A percentile compares a stretch with the other conserved stretches of the same genome.
Evolutionary conservation across 2,888 invertebrate species (phyloP).

Genomic region (Gymnosoma rotundatum): DNA sequence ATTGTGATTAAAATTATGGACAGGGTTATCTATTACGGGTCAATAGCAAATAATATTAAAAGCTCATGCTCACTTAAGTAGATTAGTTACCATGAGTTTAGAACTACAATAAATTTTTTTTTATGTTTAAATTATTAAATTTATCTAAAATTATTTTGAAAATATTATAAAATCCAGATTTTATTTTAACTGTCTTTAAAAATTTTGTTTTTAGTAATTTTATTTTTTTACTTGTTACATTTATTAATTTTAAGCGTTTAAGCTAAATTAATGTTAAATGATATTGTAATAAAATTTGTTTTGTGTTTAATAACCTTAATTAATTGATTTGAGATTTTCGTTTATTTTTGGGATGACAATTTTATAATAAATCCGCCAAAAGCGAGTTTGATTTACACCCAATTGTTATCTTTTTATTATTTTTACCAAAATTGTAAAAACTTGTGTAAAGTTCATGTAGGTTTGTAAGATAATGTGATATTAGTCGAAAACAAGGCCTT

Average conservation of each 20-base stretch:
- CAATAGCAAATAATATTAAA: not conserved
- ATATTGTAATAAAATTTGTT: slow-evolving; percentile 21
- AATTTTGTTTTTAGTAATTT: not conserved
- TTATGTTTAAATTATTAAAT: too few relatives aligned
- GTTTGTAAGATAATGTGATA: too few relatives aligned
- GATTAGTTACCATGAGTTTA: not conserved
- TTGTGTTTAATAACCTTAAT: slow-evolving; percentile 8
- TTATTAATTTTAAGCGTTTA: slow-evolving; percentile 7
- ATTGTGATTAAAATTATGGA: slow-evolving; percentile 32
- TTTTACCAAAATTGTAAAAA: too few relatives aligned
- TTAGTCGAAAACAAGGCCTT: too few relatives aligned
- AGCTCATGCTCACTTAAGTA: not conserved
- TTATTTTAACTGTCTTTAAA: not conserved
- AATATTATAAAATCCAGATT: not conserved
- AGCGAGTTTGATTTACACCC: too few relatives aligned
- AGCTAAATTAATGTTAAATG: slow-evolving; percentile 29
- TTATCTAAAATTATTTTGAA: too few relatives aligned
- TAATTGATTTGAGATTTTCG: slow-evolving; percentile 2
- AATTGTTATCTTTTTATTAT: too few relatives aligned
- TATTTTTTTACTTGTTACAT: not conserved
- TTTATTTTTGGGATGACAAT: not conserved
- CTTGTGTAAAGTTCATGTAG: too few relatives aligned
- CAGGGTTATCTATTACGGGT: not conserved
- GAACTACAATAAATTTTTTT: too few relatives aligned
- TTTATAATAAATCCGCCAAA: too few relatives aligned